Evolutionary conservation across 2,113 vertebrate species (phyloP).

Genomic region (Ciconia boyciana): DNA sequence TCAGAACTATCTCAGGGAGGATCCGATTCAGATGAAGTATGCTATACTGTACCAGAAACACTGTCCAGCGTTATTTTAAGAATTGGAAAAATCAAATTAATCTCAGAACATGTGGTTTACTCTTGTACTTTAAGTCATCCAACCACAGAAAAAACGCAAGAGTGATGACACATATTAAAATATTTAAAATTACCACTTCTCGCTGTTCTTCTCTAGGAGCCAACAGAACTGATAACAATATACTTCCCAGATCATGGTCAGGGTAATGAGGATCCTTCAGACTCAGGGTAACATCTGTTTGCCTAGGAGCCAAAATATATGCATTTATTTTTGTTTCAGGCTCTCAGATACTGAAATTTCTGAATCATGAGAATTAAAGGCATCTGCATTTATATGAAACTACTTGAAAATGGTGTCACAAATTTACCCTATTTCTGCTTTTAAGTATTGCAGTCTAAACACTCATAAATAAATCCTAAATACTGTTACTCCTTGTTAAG

Average conservation of each 20-base stretch:
- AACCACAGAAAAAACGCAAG: background rate
- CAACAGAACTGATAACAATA: conserved; percentile 82
- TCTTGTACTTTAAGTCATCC: background rate
- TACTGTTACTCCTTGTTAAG: background rate
- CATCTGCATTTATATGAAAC: background rate
- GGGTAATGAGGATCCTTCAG: conserved; percentile 92
- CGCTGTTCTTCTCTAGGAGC: conserved; percentile 83
- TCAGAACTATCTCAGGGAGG: background rate
- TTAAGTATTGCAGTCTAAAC: background rate
- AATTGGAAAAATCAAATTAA: background rate
- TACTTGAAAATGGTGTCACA: background rate
- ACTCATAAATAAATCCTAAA: background rate
- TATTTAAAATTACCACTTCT: conserved; percentile 83
- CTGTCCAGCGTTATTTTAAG: background rate
- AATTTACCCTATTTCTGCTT: background rate
- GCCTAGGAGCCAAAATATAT: conserved; percentile 64
- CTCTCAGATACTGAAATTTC: background rate
- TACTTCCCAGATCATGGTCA: conserved; percentile 86
- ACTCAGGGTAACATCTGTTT: conserved; percentile 83
- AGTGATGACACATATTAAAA: background rate
- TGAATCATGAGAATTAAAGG: background rate
- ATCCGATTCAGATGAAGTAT: background rate
- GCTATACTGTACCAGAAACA: background rate
- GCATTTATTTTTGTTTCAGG: background rate
- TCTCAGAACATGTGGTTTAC: background rate